phyloP scores from a whole-genome alignment of 2,113 vertebrate species.

The Limnothrissa miodon region DNA sequence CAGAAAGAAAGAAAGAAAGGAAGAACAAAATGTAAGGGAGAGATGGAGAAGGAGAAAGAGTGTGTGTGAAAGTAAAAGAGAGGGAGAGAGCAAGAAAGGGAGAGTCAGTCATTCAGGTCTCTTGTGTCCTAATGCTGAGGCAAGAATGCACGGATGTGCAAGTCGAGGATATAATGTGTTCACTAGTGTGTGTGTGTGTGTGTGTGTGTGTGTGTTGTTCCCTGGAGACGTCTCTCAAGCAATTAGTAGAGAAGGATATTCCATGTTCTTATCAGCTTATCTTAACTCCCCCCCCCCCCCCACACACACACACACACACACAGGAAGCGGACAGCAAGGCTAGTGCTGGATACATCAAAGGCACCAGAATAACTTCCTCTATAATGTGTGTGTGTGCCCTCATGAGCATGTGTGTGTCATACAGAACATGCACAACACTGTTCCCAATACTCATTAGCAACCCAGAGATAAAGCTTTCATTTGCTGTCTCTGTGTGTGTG shows the following conservation, averaged over 20 bases:
- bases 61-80: not conserved
- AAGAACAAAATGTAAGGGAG: not conserved
- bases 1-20: not conserved
- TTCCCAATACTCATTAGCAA: no score
- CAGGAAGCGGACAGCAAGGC: not conserved
- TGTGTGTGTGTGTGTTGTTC: not conserved
- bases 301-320: no score
- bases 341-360: not conserved
- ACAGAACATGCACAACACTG: no score
- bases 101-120: no score
- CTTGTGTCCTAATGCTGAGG: not conserved
- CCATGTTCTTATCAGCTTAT: not conserved
- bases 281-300: no score
- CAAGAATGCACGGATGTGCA: not conserved
- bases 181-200: not conserved
- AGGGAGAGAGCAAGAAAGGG: not conserved
- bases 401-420: no score
- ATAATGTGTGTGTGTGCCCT: not conserved
- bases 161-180: not conserved
- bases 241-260: not conserved
- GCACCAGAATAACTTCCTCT: not conserved
- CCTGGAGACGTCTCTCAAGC: not conserved
- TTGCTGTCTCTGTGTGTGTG: no score
- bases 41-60: not conserved
- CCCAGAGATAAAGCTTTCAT: no score